phyloP scores from a whole-genome alignment of 23 tunicate genomes.

The Clavelina lepadiformis region DNA sequence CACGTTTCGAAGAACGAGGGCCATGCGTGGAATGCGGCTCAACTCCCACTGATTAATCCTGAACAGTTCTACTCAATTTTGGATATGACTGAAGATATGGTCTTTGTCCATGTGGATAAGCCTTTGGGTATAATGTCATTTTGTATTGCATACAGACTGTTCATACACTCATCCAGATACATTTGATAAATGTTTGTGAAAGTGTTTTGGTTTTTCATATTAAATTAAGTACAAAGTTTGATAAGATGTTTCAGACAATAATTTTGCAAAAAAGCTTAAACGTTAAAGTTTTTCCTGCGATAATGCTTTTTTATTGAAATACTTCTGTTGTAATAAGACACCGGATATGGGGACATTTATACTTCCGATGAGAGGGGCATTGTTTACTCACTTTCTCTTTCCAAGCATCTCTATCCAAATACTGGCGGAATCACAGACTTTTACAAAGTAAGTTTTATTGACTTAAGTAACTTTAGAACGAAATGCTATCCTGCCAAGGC shows the following conservation, averaged over 20 bases:
- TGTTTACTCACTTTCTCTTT: slow-evolving; percentile 76
- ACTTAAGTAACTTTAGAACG: background rate
- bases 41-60: slow-evolving; percentile 55
- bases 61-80: slow-evolving; percentile 83
- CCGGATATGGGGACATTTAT: slow-evolving; percentile 82
- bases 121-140: slow-evolving; percentile 33
- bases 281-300: background rate
- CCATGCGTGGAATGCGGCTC: slow-evolving; percentile 78
- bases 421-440: slow-evolving; percentile 76
- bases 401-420: slow-evolving; percentile 77
- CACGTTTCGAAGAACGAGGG: slow-evolving; percentile 93
- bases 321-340: slow-evolving; percentile 48
- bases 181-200: too few species aligned
- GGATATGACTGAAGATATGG: slow-evolving; percentile 90
- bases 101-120: slow-evolving; percentile 91
- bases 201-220: too few species aligned
- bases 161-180: too few species aligned
- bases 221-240: too few species aligned
- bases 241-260: too few species aligned
- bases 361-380: slow-evolving; percentile 89
- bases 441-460: slow-evolving; percentile 69
- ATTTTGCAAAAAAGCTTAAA: too few species aligned
- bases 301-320: background rate
- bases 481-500: too few species aligned
- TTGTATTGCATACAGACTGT: too few species aligned